These are phyloP conservation scores for Panthera tigris DNA, from an alignment of 2,113 vertebrate genomes.

Conservation along the genomic window DNA sequence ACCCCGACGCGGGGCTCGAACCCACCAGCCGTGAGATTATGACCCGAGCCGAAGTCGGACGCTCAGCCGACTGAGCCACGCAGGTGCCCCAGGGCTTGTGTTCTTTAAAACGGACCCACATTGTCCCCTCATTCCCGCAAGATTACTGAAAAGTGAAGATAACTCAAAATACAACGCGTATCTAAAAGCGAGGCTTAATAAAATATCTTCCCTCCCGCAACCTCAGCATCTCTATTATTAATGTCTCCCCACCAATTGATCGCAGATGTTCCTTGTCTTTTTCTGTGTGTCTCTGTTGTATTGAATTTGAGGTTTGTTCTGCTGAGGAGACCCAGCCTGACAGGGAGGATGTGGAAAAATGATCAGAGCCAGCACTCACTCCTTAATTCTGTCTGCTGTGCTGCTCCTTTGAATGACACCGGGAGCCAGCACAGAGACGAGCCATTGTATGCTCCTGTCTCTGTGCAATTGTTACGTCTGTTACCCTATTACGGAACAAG, in stretches of 20 bases:
- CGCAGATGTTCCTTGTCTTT: not conserved
- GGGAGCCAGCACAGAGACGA: not conserved
- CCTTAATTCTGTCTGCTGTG: not conserved
- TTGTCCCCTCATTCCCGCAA: not conserved
- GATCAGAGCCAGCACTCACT: not conserved
- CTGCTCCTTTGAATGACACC: not conserved
- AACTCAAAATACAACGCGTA: not conserved
- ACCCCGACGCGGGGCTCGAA: no score
- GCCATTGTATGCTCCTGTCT: not conserved
- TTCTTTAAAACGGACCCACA: not conserved
- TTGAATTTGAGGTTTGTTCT: conserved; percentile 65
- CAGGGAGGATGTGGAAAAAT: not conserved
- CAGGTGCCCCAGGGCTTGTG: no score
- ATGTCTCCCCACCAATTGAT: not conserved
- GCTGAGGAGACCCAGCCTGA: not conserved
- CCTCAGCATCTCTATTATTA: conserved; percentile 27
- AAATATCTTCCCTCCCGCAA: not conserved
- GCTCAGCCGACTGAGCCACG: no score
- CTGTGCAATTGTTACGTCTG: not conserved
- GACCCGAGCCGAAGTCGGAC: no score
- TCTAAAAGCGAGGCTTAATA: not conserved
- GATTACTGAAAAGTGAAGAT: not conserved
- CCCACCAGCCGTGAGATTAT: no score
- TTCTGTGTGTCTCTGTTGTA: conserved; percentile 32
- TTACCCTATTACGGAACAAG: not conserved